Base-by-base conservation (phyloP, 2,888 invertebrate species). In the Drosophila gaucha region DNA sequence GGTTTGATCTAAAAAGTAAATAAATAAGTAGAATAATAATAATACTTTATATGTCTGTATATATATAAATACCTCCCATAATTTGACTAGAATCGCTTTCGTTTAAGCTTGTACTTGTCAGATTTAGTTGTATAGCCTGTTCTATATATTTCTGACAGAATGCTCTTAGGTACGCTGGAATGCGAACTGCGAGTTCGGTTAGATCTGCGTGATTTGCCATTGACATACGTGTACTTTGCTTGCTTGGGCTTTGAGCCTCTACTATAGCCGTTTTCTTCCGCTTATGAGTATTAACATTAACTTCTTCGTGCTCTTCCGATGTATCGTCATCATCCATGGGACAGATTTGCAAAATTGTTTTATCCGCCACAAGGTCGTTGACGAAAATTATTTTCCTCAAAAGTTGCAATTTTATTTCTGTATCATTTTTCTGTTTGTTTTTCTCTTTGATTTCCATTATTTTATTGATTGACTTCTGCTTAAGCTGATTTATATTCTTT, bases 51-150 rank as follows among this genome's bases (percentile, higher is more conserved):
- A n/a, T n/a, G n/a, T n/a, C n/a, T n/a, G n/a, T n/a, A n/a, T n/a
- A n/a, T n/a, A n/a, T n/a, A n/a, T n/a, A n/a, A n/a, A n/a, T n/a
- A n/a, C n/a, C n/a, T n/a, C n/a, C n/a, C n/a, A n/a, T n/a, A n/a
- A n/a, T n/a, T n/a, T n/a, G n/a, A n/a, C 14, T 31, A 1, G 20
- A 4, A n/a, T 2, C n/a, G n/a, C 4, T 8, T 1, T 18, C 3
- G 8, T 6, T 8, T 2, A 20, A 2, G 5, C 0, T 20, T 2
- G 14, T 6, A 5, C 2, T 33, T 1, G 1, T 1, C 4, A 44
- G 5, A 2, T 20, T 5, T n/a, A 5, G 16, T 9, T n/a, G 1
- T 5, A 30, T 2, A 5, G 0, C 2, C 4, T 14, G n/a, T 0
- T 46, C 22, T 2, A 10, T 10, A 22, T 3, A 10, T 2, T 0